Conservation (phyloP, 1,140 invertebrate genomes). For the Prorops nasuta region DNA sequence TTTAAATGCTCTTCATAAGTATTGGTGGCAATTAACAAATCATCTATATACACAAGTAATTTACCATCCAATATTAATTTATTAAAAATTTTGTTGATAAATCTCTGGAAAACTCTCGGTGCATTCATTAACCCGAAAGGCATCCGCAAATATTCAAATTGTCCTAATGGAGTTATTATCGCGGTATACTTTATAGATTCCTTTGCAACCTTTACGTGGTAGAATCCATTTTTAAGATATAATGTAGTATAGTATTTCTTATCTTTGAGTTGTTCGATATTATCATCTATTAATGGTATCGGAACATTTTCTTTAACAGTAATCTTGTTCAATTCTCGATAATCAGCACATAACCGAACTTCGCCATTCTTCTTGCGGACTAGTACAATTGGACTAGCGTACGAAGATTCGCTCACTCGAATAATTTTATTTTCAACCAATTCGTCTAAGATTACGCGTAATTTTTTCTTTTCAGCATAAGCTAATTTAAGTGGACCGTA, state of each 20-base stretch:
- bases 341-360: no score
- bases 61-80: neutral
- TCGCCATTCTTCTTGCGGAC: no score
- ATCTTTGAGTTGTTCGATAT: neutral
- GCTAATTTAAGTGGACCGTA: no score
- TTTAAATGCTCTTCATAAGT: neutral
- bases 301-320: no score
- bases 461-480: no score
- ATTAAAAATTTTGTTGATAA: neutral
- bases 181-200: neutral
- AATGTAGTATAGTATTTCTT: neutral
- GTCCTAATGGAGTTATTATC: neutral
- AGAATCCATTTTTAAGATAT: neutral
- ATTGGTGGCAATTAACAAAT: neutral
- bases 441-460: no score
- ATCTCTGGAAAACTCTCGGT: neutral
- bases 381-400: no score
- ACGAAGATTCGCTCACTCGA: no score
- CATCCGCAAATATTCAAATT: neutral
- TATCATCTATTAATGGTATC: neutral
- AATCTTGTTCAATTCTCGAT: no score
- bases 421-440: no score
- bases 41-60: neutral
- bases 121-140: neutral
- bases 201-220: neutral